Percentiles rank a stretch among this genome's conserved stretches.
Evolutionary conservation across 2,888 invertebrate species (phyloP).

Genomic region (Tachina lurida): DNA sequence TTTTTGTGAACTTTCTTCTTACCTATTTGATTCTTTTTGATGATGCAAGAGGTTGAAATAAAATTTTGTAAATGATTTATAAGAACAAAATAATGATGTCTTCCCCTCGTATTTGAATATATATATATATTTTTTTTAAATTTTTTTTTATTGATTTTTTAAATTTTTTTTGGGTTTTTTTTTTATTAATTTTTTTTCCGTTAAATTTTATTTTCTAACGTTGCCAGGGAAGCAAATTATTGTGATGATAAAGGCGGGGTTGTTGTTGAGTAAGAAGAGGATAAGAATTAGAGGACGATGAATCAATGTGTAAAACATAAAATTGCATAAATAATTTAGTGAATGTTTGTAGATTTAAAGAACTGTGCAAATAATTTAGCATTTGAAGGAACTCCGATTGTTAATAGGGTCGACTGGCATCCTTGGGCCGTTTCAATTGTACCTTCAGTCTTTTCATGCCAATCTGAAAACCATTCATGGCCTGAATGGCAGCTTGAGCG

Average conservation of each 20-base stretch:
- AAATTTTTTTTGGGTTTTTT: constrained; percentile 54
- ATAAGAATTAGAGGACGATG: constrained; percentile 49
- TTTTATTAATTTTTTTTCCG: neutral
- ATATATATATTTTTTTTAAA: constrained; percentile 64
- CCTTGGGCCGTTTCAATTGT: constrained; percentile 99
- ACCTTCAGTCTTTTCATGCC: constrained; percentile 99
- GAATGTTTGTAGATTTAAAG: constrained; percentile 69
- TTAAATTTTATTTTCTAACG: constrained; percentile 54
- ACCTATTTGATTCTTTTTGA: constrained; percentile 62
- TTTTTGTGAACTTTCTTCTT: constrained; percentile 53
- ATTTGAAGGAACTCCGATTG: constrained; percentile 84
- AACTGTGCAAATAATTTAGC: constrained; percentile 76
- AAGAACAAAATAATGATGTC: constrained; percentile 74
- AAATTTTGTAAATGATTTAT: constrained; percentile 63
- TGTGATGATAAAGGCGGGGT: constrained; percentile 68
- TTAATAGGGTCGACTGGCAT: constrained; percentile 99
- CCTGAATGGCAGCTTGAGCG: constrained; percentile 99
- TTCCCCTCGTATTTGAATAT: constrained; percentile 69
- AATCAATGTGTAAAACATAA: constrained; percentile 70
- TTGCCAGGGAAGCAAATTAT: constrained; percentile 71
- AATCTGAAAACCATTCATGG: constrained; percentile 99
- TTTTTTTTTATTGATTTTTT: constrained; percentile 67
- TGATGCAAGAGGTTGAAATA: constrained; percentile 58
- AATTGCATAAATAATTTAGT: constrained; percentile 71
- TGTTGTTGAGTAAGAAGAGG: constrained; percentile 65